Evolutionary conservation across 2,888 invertebrate species (phyloP).

Genomic region (Mamestra brassicae): DNA sequence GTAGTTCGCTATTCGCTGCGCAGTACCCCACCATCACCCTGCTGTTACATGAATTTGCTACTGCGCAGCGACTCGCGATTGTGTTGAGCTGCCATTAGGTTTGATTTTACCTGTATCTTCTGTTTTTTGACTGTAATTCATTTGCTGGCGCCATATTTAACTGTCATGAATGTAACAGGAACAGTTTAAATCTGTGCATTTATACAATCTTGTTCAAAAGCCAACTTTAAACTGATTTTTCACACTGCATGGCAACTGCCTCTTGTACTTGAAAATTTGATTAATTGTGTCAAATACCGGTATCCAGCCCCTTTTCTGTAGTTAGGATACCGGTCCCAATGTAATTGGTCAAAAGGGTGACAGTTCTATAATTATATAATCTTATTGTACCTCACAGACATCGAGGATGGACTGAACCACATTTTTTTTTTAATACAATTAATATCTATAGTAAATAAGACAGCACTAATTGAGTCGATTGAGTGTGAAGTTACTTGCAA

Average conservation of each 20-base stretch:
- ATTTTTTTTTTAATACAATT: too few relatives aligned
- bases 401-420: background rate
- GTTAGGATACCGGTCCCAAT: background rate
- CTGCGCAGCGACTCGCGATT: too few relatives aligned
- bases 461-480: background rate
- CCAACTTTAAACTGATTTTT: too few relatives aligned
- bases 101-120: background rate
- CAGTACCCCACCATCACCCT: too few relatives aligned
- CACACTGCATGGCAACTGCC: background rate
- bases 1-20: too few relatives aligned
- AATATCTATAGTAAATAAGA: background rate
- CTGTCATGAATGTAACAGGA: background rate
- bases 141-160: background rate
- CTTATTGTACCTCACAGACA: background rate
- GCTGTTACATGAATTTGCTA: too few relatives aligned
- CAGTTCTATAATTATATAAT: too few relatives aligned
- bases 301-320: background rate
- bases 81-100: too few relatives aligned
- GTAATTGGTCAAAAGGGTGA: background rate
- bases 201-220: background rate
- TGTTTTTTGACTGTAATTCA: background rate
- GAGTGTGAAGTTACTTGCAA: too few relatives aligned
- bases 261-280: background rate
- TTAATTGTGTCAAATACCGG: background rate
- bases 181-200: background rate